These are phyloP conservation scores for Xylota sylvarum DNA, from an alignment of 2,888 invertebrate species.

Conservation along the genomic window DNA sequence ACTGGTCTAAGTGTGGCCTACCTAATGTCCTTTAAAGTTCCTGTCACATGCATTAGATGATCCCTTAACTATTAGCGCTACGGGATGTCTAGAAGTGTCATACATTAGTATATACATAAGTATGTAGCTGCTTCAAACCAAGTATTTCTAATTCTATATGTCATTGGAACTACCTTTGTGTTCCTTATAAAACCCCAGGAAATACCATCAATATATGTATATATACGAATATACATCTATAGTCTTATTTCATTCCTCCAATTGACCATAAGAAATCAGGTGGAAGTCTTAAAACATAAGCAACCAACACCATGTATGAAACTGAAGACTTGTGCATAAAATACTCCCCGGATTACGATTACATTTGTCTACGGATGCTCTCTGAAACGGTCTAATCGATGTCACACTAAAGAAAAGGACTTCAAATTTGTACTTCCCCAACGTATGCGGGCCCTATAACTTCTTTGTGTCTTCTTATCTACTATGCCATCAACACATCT, in stretches of 20 bases:
- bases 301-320: conserved; percentile 16
- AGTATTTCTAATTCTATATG: too few relatives aligned
- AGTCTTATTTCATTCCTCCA: conserved; percentile 6
- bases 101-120: too few relatives aligned
- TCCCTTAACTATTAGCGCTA: too few relatives aligned
- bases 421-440: conserved; percentile 47
- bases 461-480: conserved; percentile 40
- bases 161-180: background rate
- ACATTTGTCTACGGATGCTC: conserved; percentile 22
- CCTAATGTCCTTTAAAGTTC: too few relatives aligned
- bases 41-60: too few relatives aligned
- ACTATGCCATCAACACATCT: conserved; percentile 60
- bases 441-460: conserved; percentile 49
- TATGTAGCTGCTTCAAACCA: too few relatives aligned
- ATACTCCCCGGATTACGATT: conserved; percentile 20
- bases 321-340: conserved; percentile 8
- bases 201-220: conserved; percentile 1
- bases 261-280: conserved; percentile 31
- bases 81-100: too few relatives aligned
- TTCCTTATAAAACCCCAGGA: background rate
- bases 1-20: too few relatives aligned
- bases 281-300: background rate
- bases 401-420: conserved; percentile 50
- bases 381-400: conserved; percentile 50
- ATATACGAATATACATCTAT: too few relatives aligned